Evolutionary conservation across 64 coral and sea anemone genomes (phyloP), one percentile per base, ranked within the genome.

Genomic region (Exaiptasia diaphana): DNA sequence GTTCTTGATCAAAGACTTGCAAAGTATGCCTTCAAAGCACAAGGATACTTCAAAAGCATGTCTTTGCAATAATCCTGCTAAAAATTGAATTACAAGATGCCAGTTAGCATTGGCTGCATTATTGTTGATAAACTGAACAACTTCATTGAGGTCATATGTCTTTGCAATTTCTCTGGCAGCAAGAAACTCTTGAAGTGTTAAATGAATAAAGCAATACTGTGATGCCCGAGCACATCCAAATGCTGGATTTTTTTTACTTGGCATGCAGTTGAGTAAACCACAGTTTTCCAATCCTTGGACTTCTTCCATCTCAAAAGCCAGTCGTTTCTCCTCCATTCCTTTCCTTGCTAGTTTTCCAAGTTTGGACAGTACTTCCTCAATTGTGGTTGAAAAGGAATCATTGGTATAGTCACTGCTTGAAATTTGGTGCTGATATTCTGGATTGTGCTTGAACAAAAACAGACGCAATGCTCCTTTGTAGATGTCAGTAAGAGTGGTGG

Each of bases 191-290:
- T 80, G 77, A 7, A 80, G 54, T n/a, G 59, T 80, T 41, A 80
- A 65, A 80, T 68, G 78, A 30, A 68, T 68, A 33, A 82, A 82
- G 6, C 78, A 82, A 35, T 38, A 82, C 36, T 65, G 59, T 42
- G 55, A 28, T 22, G 76, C 41, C 26, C 44, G 56, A 36, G 60
- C 41, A n/a, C n/a, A n/a, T n/a, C n/a, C n/a, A 55, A 58, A 70
- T 29, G 54, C 68, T 14, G 42, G 31, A 76, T 56, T 68, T 37
- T 60, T 23, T 31, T 58, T 46, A 38, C 41, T 34, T 53, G 78
- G 87, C 57, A 90, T 76, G 5, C 53, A 64, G 46, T 68, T 30
- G n/a, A 90, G 24, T 26, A 90, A 36, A 13, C 87, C 87, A 62
- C 87, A 82, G 27, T 75, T 55, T n/a, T 82, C 69, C 35, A 90